Evolutionary conservation across 2,797 vertebrate species (phyloP).

Genomic region (Gadopsis bispinosus): DNA sequence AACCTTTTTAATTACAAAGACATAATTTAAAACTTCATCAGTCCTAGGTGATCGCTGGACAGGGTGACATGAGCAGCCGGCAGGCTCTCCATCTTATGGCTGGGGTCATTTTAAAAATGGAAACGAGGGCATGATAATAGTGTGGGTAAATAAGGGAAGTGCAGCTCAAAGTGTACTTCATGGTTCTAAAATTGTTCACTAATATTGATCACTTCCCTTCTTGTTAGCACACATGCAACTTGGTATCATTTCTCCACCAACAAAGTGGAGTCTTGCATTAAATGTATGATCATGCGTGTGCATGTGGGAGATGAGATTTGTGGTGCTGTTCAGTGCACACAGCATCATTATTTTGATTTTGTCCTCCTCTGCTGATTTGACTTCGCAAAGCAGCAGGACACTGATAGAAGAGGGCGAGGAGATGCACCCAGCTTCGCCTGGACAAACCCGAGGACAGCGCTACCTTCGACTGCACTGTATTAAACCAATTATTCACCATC

Average conservation of each 20-base stretch:
- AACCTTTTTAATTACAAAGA: slow-evolving; percentile 85
- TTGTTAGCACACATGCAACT: slow-evolving; percentile 33
- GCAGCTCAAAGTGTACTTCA: slow-evolving; percentile 33
- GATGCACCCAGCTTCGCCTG: slow-evolving; percentile 49
- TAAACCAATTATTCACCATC: slow-evolving; percentile 73
- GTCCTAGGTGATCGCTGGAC: slow-evolving; percentile 69
- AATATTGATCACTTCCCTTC: slow-evolving; percentile 45
- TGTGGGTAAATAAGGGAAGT: slow-evolving; percentile 67
- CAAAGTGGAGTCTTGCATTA: slow-evolving; percentile 42
- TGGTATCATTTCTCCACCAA: slow-evolving; percentile 37
- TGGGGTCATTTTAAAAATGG: slow-evolving; percentile 55
- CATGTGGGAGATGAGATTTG: slow-evolving; percentile 41
- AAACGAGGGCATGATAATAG: slow-evolving; percentile 58
- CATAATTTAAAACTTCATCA: slow-evolving; percentile 84
- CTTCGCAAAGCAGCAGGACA: slow-evolving; percentile 48
- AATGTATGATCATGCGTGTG: slow-evolving; percentile 26
- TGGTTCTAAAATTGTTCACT: slow-evolving; percentile 24
- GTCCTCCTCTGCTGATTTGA: slow-evolving; percentile 57
- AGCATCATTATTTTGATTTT: slow-evolving; percentile 70
- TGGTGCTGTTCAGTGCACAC: slow-evolving; percentile 32
- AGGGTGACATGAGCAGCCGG: slow-evolving; percentile 57
- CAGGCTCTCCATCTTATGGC: slow-evolving; percentile 48
- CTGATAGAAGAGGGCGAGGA: slow-evolving; percentile 51
- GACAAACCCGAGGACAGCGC: slow-evolving; percentile 68
- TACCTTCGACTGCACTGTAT: slow-evolving; percentile 54